These are phyloP conservation scores for Mormyrus lacerda DNA, from an alignment of 2,113 vertebrate species.

Conservation along the genomic window DNA sequence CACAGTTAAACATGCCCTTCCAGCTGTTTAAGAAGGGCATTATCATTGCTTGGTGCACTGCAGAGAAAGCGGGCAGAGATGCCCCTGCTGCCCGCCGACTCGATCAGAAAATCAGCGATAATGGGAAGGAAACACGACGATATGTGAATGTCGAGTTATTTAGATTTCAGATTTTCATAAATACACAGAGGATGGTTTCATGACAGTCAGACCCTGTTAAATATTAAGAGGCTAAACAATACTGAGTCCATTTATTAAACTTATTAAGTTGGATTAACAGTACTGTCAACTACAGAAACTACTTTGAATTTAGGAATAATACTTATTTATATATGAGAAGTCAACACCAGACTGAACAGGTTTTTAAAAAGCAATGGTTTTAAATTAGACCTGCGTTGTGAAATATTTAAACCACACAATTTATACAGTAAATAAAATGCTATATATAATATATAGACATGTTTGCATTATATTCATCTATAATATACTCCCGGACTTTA, in stretches of 20 bases:
- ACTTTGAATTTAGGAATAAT: background rate
- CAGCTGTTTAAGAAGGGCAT: background rate
- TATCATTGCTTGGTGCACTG: background rate
- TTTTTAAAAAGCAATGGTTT: background rate
- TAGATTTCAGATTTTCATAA: background rate
- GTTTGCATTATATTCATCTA: background rate
- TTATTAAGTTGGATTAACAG: background rate
- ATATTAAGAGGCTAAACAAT: background rate
- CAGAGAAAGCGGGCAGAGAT: background rate
- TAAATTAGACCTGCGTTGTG: background rate
- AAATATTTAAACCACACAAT: background rate
- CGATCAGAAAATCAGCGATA: background rate
- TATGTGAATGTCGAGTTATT: background rate
- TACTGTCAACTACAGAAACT: background rate
- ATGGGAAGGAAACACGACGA: background rate
- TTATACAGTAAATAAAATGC: background rate
- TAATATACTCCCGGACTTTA: background rate
- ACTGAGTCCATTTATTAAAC: background rate
- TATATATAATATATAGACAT: background rate
- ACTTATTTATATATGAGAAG: background rate
- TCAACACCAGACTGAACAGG: background rate
- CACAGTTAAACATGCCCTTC: conserved; percentile 5
- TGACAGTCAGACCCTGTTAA: background rate
- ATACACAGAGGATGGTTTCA: background rate
- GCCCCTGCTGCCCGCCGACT: background rate